phyloP scores from a whole-genome alignment of 1,140 invertebrate genomes.

The Lucilia sericata region DNA sequence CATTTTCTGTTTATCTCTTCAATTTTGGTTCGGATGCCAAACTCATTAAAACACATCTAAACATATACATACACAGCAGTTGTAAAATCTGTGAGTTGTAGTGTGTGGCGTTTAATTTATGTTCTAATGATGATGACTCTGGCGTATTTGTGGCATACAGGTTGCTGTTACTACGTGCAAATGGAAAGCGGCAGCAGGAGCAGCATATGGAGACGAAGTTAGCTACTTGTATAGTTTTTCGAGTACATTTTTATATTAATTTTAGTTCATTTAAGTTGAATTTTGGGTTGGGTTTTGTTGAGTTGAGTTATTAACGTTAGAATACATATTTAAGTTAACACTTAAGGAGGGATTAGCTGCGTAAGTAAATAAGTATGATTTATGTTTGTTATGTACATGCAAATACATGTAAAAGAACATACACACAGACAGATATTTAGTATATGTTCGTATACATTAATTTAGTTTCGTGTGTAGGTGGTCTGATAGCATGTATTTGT shows the following conservation, averaged over 20 bases:
- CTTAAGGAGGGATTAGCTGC: slow-evolving; percentile 30
- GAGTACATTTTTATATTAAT: background rate
- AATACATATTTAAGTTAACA: slow-evolving; percentile 39
- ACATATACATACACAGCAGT: background rate
- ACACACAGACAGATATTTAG: too few relatives aligned
- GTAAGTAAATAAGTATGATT: slow-evolving; percentile 27
- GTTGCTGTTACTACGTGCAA: background rate
- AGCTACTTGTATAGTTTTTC: background rate
- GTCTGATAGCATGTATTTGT: background rate
- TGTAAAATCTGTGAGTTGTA: background rate
- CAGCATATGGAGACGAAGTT: slow-evolving; percentile 10
- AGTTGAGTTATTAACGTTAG: background rate
- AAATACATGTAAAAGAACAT: too few relatives aligned
- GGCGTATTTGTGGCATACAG: background rate
- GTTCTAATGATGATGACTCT: slow-evolving; percentile 14
- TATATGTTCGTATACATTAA: too few relatives aligned
- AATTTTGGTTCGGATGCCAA: too few relatives aligned
- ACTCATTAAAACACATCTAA: background rate
- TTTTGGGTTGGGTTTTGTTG: background rate
- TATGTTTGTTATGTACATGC: background rate
- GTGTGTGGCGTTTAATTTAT: slow-evolving; percentile 31
- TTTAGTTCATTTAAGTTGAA: background rate
- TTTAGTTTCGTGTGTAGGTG: background rate
- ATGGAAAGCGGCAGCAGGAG: background rate
- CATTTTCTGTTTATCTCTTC: too few relatives aligned